These are phyloP conservation scores for Petrolisthes manimaculis DNA, from an alignment of 2,888 invertebrate species.

Conservation along the genomic window DNA sequence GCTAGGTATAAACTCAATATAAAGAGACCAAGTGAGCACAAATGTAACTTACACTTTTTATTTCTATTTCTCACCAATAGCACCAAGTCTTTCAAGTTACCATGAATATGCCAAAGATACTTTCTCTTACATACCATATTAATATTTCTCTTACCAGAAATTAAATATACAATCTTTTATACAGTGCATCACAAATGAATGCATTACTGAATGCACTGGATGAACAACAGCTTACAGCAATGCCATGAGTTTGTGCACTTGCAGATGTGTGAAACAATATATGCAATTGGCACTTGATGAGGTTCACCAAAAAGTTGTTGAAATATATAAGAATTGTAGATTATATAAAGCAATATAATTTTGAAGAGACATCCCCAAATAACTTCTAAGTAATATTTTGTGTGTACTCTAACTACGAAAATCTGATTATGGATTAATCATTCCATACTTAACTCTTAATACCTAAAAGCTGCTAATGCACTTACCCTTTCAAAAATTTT, in stretches of 20 bases:
- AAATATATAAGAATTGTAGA: slow-evolving; percentile 22
- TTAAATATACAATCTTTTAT: background rate
- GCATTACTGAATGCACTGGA: slow-evolving; percentile 23
- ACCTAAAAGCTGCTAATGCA: too few relatives aligned
- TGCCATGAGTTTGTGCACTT: slow-evolving; percentile 45
- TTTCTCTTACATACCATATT: slow-evolving; percentile 5
- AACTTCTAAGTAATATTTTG: too few relatives aligned
- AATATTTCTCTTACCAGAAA: background rate
- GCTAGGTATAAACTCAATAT: too few relatives aligned
- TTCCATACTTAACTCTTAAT: too few relatives aligned
- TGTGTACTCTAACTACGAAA: too few relatives aligned
- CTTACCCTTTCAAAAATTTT: too few relatives aligned
- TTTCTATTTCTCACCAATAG: slow-evolving; percentile 33
- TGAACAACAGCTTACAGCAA: slow-evolving; percentile 24
- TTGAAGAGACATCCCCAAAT: too few relatives aligned
- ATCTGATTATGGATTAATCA: too few relatives aligned
- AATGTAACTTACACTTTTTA: background rate
- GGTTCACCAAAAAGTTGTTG: slow-evolving; percentile 39
- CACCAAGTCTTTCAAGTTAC: slow-evolving; percentile 49
- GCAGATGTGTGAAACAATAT: slow-evolving; percentile 37
- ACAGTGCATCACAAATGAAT: background rate
- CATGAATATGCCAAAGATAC: slow-evolving; percentile 27
- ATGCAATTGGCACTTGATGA: slow-evolving; percentile 49
- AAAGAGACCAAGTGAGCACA: background rate
- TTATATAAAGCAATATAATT: background rate